Evolutionary conservation across 2,113 vertebrate species (phyloP).

Genomic region (Sapayoa aenigma): DNA sequence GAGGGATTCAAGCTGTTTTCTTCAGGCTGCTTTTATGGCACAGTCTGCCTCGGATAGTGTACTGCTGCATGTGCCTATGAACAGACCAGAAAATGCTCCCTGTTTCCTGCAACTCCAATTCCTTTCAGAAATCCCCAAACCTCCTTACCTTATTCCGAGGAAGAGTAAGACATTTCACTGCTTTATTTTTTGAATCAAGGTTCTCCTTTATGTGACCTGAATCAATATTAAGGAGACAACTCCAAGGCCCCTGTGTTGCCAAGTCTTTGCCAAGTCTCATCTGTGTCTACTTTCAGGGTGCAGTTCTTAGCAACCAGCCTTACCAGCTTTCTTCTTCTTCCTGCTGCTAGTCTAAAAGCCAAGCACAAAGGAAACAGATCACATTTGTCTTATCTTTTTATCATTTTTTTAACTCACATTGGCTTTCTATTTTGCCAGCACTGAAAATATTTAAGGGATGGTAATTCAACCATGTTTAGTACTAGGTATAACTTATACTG

Average conservation of each 20-base stretch:
- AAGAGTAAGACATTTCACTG: not conserved
- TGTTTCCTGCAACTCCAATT: not conserved
- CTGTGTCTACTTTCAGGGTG: not conserved
- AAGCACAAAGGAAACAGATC: not conserved
- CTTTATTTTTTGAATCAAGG: not conserved
- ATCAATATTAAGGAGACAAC: not conserved
- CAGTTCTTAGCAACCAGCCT: not conserved
- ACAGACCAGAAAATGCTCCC: fast-evolving
- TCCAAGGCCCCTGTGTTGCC: not conserved
- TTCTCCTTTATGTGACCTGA: not conserved
- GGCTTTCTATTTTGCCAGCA: not conserved
- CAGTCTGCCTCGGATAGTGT: not conserved
- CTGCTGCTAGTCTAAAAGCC: not conserved
- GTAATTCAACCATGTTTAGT: not conserved
- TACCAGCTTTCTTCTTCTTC: not conserved
- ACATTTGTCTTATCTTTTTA: not conserved
- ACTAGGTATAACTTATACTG: not conserved
- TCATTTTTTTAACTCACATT: not conserved
- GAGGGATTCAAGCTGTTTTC: not conserved
- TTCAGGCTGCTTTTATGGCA: not conserved
- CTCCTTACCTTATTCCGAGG: not conserved
- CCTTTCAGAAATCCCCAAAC: not conserved
- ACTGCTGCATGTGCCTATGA: not conserved
- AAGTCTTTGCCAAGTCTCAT: not conserved
- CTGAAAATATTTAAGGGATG: not conserved